Conservation (phyloP, 2,797 vertebrate genomes). For the Trachurus trachurus region DNA sequence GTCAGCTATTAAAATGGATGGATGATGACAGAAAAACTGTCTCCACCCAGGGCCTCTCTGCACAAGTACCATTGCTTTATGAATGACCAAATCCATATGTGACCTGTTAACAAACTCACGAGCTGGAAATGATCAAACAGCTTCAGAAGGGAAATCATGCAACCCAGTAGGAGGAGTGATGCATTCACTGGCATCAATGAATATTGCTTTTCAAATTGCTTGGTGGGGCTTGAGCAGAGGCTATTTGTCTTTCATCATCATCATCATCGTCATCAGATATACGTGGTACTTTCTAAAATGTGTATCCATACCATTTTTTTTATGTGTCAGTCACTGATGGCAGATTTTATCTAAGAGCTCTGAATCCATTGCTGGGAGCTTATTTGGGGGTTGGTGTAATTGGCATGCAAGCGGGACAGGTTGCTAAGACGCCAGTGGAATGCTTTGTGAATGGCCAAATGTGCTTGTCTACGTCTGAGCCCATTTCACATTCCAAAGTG, state of each 20-base stretch:
- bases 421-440: conserved; percentile 72
- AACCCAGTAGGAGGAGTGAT: conserved; percentile 33
- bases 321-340: conserved; percentile 38
- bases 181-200: conserved; percentile 37
- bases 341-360: conserved; percentile 49
- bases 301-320: conserved; percentile 5
- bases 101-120: conserved; percentile 51
- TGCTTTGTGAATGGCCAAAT: conserved; percentile 71
- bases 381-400: conserved; percentile 67
- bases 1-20: conserved; percentile 61
- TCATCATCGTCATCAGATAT: conserved; percentile 27
- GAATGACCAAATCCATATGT: conserved; percentile 50
- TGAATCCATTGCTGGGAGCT: conserved; percentile 50
- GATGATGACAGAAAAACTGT: conserved; percentile 44
- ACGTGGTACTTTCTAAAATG: conserved; percentile 16
- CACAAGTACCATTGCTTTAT: conserved; percentile 30
- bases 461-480: conserved; percentile 68
- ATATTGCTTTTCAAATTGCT: conserved; percentile 31
- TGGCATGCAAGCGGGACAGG: conserved; percentile 74
- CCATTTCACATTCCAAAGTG: conserved; percentile 63
- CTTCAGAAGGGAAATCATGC: conserved; percentile 11
- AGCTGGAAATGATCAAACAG: conserved; percentile 35
- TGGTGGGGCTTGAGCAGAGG: conserved; percentile 10
- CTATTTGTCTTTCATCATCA: conserved; percentile 28
- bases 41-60: conserved; percentile 40